Conservation (phyloP, 2,888 invertebrate genomes). For the Rhingia rostrata region DNA sequence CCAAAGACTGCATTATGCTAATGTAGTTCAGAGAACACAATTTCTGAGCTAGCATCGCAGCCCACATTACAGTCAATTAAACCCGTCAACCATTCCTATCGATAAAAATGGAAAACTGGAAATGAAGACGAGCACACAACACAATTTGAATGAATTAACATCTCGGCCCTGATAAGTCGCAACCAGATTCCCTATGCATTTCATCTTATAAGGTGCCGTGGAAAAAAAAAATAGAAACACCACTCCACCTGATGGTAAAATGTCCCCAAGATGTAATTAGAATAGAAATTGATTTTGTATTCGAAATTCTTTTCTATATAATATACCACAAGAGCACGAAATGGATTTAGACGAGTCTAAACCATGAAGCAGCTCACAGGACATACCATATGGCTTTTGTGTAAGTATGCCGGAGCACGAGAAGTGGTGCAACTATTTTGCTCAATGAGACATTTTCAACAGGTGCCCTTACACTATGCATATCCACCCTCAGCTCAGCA, state of each 20-base stretch:
- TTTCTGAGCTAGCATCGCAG: too few relatives aligned
- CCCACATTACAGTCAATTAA: too few relatives aligned
- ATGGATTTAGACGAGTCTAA: slow-evolving; percentile 20
- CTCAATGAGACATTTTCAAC: slow-evolving; percentile 7
- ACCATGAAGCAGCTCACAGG: slow-evolving; percentile 46
- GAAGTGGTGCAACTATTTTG: not conserved
- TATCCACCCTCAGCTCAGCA: not conserved
- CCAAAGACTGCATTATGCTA: too few relatives aligned
- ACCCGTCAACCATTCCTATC: too few relatives aligned
- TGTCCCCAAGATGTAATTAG: not conserved
- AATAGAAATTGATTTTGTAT: not conserved
- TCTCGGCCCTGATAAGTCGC: too few relatives aligned
- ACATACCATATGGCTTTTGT: slow-evolving; percentile 20
- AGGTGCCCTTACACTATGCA: slow-evolving; percentile 15
- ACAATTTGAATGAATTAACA: too few relatives aligned
- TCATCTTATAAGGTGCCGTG: too few relatives aligned
- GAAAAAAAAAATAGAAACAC: too few relatives aligned
- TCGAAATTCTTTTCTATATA: slow-evolving; percentile 35
- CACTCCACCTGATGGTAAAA: not conserved
- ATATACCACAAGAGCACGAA: not conserved
- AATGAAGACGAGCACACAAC: too few relatives aligned
- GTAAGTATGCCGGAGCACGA: slow-evolving; percentile 14
- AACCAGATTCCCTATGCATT: too few relatives aligned
- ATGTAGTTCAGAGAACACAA: too few relatives aligned
- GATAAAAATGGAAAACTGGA: too few relatives aligned